Evolutionary conservation across 2,113 vertebrate species (phyloP).

Genomic region (Callocephalon fimbriatum): DNA sequence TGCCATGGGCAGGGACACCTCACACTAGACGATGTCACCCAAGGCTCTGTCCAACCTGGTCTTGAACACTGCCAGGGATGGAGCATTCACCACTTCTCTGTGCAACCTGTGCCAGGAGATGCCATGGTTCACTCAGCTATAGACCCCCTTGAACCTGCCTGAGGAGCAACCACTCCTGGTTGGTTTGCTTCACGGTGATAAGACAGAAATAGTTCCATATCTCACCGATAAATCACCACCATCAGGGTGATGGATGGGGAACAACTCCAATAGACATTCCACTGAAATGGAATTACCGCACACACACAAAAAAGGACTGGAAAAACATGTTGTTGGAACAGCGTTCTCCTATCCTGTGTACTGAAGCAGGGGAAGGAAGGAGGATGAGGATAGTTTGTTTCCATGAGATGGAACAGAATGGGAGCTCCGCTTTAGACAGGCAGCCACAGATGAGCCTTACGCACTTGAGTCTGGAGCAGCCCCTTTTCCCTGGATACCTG

Average conservation of each 20-base stretch:
- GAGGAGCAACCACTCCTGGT: neutral
- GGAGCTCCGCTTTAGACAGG: neutral
- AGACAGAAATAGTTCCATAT: neutral
- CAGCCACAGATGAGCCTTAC: rapidly evolving
- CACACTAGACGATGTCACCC: neutral
- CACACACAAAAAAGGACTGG: neutral
- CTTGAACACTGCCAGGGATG: neutral
- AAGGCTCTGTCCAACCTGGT: neutral
- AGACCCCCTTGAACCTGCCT: rapidly evolving
- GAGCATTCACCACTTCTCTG: neutral
- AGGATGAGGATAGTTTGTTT: neutral
- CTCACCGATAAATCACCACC: neutral
- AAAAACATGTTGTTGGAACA: rapidly evolving
- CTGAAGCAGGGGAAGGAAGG: neutral
- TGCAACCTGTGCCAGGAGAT: neutral
- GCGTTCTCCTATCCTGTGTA: rapidly evolving
- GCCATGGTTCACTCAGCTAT: neutral
- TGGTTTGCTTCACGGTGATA: neutral
- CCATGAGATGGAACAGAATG: neutral
- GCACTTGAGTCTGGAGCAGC: neutral
- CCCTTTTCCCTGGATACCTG: neutral
- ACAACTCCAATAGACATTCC: neutral
- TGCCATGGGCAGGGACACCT: neutral
- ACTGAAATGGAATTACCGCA: neutral
- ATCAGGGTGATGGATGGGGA: neutral